These are phyloP conservation scores for Corythaixoides concolor DNA, from an alignment of 2,113 vertebrate species.

Conservation along the genomic window DNA sequence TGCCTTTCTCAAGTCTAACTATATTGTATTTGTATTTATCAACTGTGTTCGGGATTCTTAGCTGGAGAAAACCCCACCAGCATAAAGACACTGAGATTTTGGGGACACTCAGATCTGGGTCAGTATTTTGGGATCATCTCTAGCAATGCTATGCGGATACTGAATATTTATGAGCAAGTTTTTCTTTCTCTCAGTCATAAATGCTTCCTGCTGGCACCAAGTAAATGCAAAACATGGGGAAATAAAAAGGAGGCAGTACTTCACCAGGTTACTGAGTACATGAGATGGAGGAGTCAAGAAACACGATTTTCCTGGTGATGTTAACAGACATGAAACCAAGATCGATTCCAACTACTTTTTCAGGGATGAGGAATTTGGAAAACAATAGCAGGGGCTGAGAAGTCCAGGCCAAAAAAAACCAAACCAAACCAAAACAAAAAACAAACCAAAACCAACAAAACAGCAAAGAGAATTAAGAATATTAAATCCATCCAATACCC, in stretches of 20 bases:
- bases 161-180: neutral
- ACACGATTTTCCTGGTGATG: conserved; percentile 21
- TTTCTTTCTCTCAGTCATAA: neutral
- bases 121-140: neutral
- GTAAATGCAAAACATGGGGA: neutral
- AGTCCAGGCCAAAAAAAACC: neutral
- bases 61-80: neutral
- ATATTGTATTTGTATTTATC: neutral
- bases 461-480: neutral
- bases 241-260: conserved; percentile 20
- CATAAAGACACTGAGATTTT: neutral
- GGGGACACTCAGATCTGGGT: neutral
- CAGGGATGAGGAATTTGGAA: neutral
- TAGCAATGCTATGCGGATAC: neutral
- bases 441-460: no score
- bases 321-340: conserved; percentile 14
- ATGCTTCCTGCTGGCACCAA: neutral
- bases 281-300: neutral
- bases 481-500: neutral
- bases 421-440: no score
- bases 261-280: neutral
- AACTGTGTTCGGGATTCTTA: neutral
- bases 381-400: neutral
- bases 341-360: neutral
- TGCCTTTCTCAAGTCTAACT: neutral